These are phyloP conservation scores for Drosophila yakuba DNA, from an alignment of 1,140 invertebrate genomes.

Conservation along the genomic window DNA sequence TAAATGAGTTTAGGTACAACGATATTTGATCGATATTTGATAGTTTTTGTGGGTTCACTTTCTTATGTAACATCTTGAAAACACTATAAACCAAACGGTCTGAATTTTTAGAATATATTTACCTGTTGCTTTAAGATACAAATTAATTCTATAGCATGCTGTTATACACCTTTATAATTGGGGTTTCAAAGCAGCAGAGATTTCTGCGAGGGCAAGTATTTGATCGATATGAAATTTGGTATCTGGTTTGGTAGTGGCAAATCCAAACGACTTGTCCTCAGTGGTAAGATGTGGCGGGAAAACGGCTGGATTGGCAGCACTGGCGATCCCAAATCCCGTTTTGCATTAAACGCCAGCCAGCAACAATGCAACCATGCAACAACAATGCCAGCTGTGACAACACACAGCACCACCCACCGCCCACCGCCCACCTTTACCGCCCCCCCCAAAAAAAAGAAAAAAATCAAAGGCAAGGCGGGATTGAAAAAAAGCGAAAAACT, in stretches of 20 bases:
- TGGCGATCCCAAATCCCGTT: conserved; percentile 51
- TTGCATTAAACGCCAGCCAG: conserved; percentile 48
- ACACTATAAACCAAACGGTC: too few species aligned
- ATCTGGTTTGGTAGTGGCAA: neutral
- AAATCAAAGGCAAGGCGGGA: neutral
- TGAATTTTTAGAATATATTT: too few species aligned
- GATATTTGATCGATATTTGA: too few species aligned
- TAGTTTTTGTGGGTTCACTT: too few species aligned
- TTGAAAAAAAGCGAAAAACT: conserved; percentile 12
- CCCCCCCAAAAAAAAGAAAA: conserved; percentile 2
- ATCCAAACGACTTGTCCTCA: neutral
- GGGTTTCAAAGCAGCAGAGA: neutral
- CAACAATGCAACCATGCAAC: conserved; percentile 3
- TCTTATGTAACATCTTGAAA: too few species aligned
- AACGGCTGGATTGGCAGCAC: conserved; percentile 19
- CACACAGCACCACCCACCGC: conserved; percentile 12
- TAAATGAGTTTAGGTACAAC: too few species aligned
- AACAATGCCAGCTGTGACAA: conserved; percentile 40
- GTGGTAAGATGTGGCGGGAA: neutral
- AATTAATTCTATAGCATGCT: neutral
- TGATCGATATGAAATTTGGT: neutral
- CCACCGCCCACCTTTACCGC: neutral
- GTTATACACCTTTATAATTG: neutral
- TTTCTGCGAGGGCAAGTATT: too few species aligned
- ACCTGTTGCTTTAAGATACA: too few species aligned